Base-by-base conservation (phyloP, 2,888 invertebrate genomes). In the Synanthedon formicaeformis region DNA sequence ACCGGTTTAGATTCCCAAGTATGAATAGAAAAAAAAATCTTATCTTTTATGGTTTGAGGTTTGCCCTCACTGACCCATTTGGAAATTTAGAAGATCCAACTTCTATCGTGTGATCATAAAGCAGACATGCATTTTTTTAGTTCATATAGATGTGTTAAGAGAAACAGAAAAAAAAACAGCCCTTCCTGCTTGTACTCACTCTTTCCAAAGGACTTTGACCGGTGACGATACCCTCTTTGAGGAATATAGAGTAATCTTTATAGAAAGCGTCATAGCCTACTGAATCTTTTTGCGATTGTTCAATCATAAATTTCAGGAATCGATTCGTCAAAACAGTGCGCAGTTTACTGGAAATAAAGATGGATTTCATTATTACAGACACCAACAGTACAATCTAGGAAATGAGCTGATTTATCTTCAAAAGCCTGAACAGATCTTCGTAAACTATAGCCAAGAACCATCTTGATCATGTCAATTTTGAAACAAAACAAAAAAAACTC, bases 161-260 rank as follows among this genome's bases (percentile, higher is more conserved):
- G 8, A 1, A 27, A 8, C 1, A 27, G 8, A 6, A 27, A 27
- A 27, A 27, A 27, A 27, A 27, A 27, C 27, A 27, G 8, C 27
- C 27, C 27, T 27, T 8, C 10, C 10, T 8, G 34, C 10, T 34
- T 34, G 34, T 52, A 54, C 60, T 67, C 86, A 95, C 96, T 89
- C 95, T 96, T 73, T 96, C 94, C 4, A 89, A 73, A 60, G 94
- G 92, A 71, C 93, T 95, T 51, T 91, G 89, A 59, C 93, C 93
- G 2, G 94, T 94, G 41, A 98, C 93, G 67, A 99, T 96, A 41
- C 98, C 99, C 82, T 99, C 98, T 72, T 98, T 96, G 52, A 99
- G 89, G 75, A 97, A 99, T 53, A 98, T 79, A 0, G 95, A 94
- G 73, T 98, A 98, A 66, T 98, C 97, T 56, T 91, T 91, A 76